These are phyloP conservation scores for Botia kubotai DNA, from an alignment of 2,797 vertebrate genomes.

Conservation along the genomic window DNA sequence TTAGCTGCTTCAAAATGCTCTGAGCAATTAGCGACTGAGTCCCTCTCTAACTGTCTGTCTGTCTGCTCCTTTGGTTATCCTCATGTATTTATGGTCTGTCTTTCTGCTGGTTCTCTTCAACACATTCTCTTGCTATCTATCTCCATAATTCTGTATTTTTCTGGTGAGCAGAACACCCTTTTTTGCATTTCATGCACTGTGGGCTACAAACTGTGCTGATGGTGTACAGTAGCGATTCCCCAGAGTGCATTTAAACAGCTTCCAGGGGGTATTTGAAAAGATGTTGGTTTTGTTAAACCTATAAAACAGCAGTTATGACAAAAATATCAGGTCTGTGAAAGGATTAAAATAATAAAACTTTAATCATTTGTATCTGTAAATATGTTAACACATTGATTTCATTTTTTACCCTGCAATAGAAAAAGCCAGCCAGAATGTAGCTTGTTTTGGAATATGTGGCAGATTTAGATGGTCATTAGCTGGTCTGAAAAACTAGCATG, in stretches of 20 bases:
- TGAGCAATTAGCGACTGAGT: constrained; percentile 50
- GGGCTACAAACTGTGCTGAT: neutral
- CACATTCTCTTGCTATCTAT: neutral
- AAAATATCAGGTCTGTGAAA: neutral
- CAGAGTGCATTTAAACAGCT: neutral
- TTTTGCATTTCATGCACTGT: neutral
- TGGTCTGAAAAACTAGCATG: too few relatives aligned
- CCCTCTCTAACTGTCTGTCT: constrained; percentile 33
- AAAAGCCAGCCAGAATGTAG: neutral
- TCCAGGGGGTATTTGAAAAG: neutral
- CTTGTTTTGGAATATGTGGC: neutral
- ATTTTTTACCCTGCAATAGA: neutral
- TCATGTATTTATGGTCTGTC: constrained; percentile 3
- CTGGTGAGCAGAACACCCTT: neutral
- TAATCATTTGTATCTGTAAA: neutral
- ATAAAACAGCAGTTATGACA: neutral
- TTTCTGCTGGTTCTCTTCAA: neutral
- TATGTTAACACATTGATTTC: neutral
- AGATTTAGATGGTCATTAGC: too few relatives aligned
- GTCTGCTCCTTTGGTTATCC: neutral
- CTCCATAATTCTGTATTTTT: neutral
- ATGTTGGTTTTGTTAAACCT: neutral
- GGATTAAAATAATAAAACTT: neutral
- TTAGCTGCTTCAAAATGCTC: constrained; percentile 44
- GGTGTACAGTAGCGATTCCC: neutral